Percentiles rank a stretch among this genome's conserved stretches.
These are phyloP conservation scores for Desoria tigrina DNA, from an alignment of 2,888 invertebrate species.

Conservation along the genomic window DNA sequence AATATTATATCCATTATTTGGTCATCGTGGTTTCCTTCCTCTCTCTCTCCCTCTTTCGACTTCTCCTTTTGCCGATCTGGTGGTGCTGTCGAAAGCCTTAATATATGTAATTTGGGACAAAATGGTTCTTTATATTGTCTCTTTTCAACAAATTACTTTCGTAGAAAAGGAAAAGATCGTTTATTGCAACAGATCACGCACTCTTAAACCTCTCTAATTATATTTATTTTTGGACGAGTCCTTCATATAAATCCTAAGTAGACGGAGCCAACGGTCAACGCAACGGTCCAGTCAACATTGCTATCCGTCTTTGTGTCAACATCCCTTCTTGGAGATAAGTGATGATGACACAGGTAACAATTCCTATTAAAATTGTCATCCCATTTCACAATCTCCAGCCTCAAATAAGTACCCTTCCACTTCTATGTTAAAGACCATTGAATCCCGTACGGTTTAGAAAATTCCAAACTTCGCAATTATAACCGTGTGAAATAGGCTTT, in stretches of 20 bases:
- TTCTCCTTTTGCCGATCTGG: background rate
- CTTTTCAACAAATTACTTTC: slow-evolving; percentile 45
- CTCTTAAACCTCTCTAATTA: slow-evolving; percentile 46
- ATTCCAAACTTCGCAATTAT: no score
- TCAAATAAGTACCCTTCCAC: no score
- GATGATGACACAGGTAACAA: no score
- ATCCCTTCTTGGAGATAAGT: no score
- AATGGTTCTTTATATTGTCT: slow-evolving; percentile 33
- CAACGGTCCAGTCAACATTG: background rate
- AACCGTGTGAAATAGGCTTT: no score
- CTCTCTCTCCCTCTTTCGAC: background rate
- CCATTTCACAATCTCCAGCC: no score
- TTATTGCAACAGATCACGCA: slow-evolving; percentile 51
- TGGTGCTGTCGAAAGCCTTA: slow-evolving; percentile 2
- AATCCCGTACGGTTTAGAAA: no score
- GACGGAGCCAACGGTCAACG: background rate
- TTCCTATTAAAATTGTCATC: no score
- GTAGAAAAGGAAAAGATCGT: slow-evolving; percentile 46
- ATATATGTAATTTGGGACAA: slow-evolving; percentile 32
- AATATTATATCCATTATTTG: background rate
- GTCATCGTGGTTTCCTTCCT: slow-evolving; percentile 1
- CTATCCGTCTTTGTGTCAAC: no score
- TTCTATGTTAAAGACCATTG: no score
- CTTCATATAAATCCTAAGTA: background rate
- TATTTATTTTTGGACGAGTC: slow-evolving; percentile 35